A percentile compares a stretch with the other conserved stretches of the same genome.
Evolutionary conservation across 2,888 invertebrate species (phyloP).

Genomic region (Lapara coniferarum): DNA sequence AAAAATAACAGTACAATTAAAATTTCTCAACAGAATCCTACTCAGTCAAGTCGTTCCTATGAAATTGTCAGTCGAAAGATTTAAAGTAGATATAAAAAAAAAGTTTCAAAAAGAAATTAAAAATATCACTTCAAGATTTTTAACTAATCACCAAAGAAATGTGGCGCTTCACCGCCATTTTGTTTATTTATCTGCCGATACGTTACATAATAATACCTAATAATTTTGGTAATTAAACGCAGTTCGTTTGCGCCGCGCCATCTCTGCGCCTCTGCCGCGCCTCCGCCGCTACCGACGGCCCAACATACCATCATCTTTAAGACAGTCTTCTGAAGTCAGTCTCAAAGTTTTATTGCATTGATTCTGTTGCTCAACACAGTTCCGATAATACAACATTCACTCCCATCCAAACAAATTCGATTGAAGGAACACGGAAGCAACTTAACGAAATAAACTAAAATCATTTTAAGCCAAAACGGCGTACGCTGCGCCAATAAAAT

Average conservation of each 20-base stretch:
- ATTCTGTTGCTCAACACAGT: conserved; percentile 66
- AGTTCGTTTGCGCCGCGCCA: conserved; percentile 16
- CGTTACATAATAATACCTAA: conserved; percentile 42
- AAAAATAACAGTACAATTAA: conserved; percentile 28
- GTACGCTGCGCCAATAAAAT: conserved; percentile 48
- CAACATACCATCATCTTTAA: conserved; percentile 63
- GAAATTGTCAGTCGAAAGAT: conserved; percentile 30
- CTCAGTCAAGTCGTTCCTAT: conserved; percentile 38
- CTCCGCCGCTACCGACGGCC: conserved; percentile 35
- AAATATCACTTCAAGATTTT: conserved; percentile 35
- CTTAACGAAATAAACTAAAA: conserved; percentile 28
- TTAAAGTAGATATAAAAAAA: conserved; percentile 27
- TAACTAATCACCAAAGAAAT: conserved; percentile 33
- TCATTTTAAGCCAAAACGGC: conserved; percentile 48
- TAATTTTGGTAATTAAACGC: conserved; percentile 50
- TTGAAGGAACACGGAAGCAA: conserved; percentile 37
- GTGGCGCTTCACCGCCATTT: conserved; percentile 15
- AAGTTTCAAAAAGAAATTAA: conserved; percentile 35
- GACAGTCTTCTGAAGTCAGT: conserved; percentile 83
- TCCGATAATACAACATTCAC: conserved; percentile 36
- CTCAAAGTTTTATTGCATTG: conserved; percentile 82
- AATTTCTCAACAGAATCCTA: conserved; percentile 30
- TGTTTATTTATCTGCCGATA: conserved; percentile 25
- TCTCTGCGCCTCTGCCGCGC: neutral
- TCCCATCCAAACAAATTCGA: conserved; percentile 37